A percentile compares a stretch with the other conserved stretches of the same genome.
phyloP scores from a whole-genome alignment of 1,140 invertebrate genomes.

The Drosophila sproati region DNA sequence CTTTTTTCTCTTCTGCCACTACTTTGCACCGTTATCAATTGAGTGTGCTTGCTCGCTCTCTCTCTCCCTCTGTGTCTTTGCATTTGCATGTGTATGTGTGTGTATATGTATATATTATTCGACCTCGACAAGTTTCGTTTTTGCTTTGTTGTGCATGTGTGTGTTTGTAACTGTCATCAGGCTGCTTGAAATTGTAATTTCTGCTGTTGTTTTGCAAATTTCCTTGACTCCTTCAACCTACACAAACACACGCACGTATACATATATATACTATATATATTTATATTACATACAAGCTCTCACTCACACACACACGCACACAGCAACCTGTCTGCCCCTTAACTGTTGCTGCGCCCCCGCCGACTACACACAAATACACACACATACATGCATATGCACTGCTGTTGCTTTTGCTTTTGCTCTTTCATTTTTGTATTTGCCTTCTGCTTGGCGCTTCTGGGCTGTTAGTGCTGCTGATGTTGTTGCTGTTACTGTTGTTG shows the following conservation, averaged over 20 bases:
- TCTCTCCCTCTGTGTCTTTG: conserved; percentile 2
- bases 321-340: conserved; percentile 56
- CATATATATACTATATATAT: conserved; percentile 1
- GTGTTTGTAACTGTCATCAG: conserved; percentile 50
- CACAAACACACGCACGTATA: conserved; percentile 27
- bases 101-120: conserved; percentile 13
- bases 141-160: conserved; percentile 10
- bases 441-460: conserved; percentile 46
- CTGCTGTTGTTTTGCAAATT: conserved; percentile 54
- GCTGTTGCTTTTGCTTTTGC: conserved; percentile 25
- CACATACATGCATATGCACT: conserved; percentile 33
- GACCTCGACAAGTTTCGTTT: conserved; percentile 69
- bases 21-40: conserved; percentile 69
- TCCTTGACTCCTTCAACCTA: conserved; percentile 71
- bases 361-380: conserved; percentile 34
- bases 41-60: conserved; percentile 57
- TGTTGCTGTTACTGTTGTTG: neutral
- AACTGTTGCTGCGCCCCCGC: conserved; percentile 78
- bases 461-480: conserved; percentile 30
- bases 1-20: conserved; percentile 41
- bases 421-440: conserved; percentile 43
- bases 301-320: conserved; percentile 36
- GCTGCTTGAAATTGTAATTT: conserved; percentile 51
- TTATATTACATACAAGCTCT: conserved; percentile 10
- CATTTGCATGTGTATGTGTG: conserved; percentile 12